Evolutionary conservation across 2,113 vertebrate species (phyloP).

Genomic region (Antechinus stuartii): DNA sequence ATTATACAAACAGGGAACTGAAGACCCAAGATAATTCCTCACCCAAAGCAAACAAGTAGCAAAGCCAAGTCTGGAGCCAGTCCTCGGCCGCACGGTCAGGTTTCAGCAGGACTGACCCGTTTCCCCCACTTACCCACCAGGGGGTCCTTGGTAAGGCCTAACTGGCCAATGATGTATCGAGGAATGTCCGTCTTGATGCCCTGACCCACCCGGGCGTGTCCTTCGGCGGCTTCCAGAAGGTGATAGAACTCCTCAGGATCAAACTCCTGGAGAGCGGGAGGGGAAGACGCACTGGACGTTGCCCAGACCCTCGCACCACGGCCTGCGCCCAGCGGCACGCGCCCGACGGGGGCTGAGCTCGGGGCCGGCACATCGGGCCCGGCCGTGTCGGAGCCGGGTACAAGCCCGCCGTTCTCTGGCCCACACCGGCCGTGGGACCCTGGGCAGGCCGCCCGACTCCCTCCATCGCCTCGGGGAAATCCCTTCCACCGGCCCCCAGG

Average conservation of each 20-base stretch:
- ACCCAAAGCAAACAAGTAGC: not conserved
- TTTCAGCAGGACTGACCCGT: not conserved
- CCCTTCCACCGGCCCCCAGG: not conserved
- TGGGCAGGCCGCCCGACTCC: not conserved
- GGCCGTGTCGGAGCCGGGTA: not conserved
- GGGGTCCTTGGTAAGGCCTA: slow-evolving; percentile 93
- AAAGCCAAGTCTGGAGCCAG: not conserved
- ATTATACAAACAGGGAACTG: not conserved
- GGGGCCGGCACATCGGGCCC: not conserved
- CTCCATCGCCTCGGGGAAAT: not conserved
- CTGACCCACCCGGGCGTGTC: slow-evolving; percentile 95
- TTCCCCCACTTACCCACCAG: slow-evolving; percentile 88
- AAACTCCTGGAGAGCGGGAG: slow-evolving; percentile 89
- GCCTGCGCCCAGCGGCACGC: not conserved
- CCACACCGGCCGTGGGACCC: not conserved
- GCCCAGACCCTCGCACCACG: not conserved
- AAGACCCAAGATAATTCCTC: not conserved
- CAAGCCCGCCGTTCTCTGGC: not conserved
- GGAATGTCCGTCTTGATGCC: slow-evolving; percentile 97
- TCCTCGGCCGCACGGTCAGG: not conserved
- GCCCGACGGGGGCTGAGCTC: not conserved
- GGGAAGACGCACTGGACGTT: accelerated
- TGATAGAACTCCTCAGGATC: slow-evolving; percentile 98
- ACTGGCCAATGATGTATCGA: slow-evolving; percentile 95
- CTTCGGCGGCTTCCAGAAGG: slow-evolving; percentile 95